Evolutionary conservation across 2,888 invertebrate genomes (phyloP), one percentile per base, ranked within the genome.

Genomic region (Brenthis ino): DNA sequence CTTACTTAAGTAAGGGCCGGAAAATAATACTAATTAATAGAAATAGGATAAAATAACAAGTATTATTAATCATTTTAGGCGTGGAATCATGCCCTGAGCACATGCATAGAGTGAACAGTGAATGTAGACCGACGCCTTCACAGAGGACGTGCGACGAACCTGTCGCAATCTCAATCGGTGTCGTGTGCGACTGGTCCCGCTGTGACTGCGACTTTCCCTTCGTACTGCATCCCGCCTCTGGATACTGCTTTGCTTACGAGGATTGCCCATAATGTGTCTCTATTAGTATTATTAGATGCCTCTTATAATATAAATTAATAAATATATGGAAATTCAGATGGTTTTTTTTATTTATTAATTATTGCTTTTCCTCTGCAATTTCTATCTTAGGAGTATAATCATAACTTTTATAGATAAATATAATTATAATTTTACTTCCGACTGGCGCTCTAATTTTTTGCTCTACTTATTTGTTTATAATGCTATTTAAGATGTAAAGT

Each of bases 181-280:
- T 87, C 4, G 87, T 91, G 14, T 91, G 92, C 80, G 82, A 83
- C 72, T 91, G 89, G 91, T 85, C 88, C 66, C 82, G 92, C 0
- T 92, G 91, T 75, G 92, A 91, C 74, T 91, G 91, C 80, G 90
- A 91, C 74, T 90, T 90, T 57, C 91, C 92, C 0, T 84, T 89
- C 65, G 92, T 92, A 0, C 73, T 91, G 5, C 92, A 92, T 65
- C 76, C 83, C 3, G 65, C 81, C 2, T 91, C 92, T 0, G 90
- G 91, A 0, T 91, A 88, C 73, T 91, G 92, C 79, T 91, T 91
- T 76, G 74, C 80, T 4, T 88, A 82, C 57, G 91, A 91, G 80
- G 92, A 91, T 77, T 92, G 90, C 72, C 90, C 91, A 3, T 82
- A 70, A 83, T 14, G 4, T 37, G 51, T 13, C 11, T 20, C 12